Conservation (phyloP, 2,113 vertebrate genomes). For the Mungos mungo region DNA sequence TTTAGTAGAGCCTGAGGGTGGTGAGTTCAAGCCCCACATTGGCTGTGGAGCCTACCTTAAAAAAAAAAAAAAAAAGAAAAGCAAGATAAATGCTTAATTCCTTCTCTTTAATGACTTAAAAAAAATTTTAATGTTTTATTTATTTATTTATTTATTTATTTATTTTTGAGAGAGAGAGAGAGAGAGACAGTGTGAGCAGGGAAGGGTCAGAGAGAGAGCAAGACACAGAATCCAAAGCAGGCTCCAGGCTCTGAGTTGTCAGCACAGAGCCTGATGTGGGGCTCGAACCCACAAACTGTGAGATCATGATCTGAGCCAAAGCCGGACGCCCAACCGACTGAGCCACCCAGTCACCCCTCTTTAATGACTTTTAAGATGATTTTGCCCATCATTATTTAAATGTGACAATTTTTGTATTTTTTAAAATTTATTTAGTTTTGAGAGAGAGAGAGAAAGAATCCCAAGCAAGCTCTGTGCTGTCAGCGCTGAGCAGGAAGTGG, state of each 20-base stretch:
- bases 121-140: neutral
- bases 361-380: too few relatives aligned
- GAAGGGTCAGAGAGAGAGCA: too few relatives aligned
- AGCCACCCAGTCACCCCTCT: fast-evolving
- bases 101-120: neutral
- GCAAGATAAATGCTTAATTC: neutral
- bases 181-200: too few relatives aligned
- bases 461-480: too few relatives aligned
- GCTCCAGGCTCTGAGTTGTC: neutral
- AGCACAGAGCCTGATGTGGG: too few relatives aligned
- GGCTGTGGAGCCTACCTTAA: neutral
- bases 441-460: too few relatives aligned
- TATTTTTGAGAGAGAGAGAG: neutral
- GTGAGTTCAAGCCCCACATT: neutral
- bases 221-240: too few relatives aligned
- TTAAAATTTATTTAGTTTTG: too few relatives aligned
- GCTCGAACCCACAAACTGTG: too few relatives aligned
- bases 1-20: neutral
- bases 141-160: neutral
- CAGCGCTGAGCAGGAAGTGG: too few relatives aligned
- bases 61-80: neutral
- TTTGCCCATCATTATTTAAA: too few relatives aligned
- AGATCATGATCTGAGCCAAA: neutral
- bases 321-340: neutral
- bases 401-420: too few relatives aligned